phyloP scores from a whole-genome alignment of 2,888 invertebrate genomes.

The Boloria selene region DNA sequence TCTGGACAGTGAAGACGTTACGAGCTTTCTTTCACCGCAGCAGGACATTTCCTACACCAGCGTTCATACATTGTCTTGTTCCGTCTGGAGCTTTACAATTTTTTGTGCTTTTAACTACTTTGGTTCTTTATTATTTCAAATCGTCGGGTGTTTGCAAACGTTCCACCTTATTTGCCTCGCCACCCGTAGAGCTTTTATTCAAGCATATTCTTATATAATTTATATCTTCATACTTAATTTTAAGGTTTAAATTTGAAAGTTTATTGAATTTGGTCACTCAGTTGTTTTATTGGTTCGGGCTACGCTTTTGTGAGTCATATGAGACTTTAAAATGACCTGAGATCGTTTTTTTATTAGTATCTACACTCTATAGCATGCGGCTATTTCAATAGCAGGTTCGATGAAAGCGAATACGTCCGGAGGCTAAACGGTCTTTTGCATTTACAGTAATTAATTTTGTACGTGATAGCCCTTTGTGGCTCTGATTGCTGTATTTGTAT shows the following conservation, averaged over 20 bases:
- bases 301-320: slow-evolving; percentile 65
- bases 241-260: slow-evolving; percentile 43
- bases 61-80: slow-evolving; percentile 43
- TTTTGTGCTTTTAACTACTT: slow-evolving; percentile 6
- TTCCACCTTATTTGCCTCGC: slow-evolving; percentile 64
- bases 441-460: slow-evolving; percentile 19
- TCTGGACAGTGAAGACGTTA: slow-evolving; percentile 71
- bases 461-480: slow-evolving; percentile 16
- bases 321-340: slow-evolving; percentile 62
- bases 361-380: slow-evolving; percentile 50
- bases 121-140: slow-evolving; percentile 56
- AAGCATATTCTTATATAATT: slow-evolving; percentile 28
- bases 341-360: slow-evolving; percentile 52
- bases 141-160: slow-evolving; percentile 71
- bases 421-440: slow-evolving; percentile 44
- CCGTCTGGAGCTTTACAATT: slow-evolving; percentile 46
- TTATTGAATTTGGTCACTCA: slow-evolving; percentile 42
- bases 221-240: slow-evolving; percentile 6
- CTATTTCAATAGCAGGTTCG: slow-evolving; percentile 45
- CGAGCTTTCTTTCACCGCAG: slow-evolving; percentile 57
- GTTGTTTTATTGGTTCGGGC: slow-evolving; percentile 54
- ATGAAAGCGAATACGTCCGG: slow-evolving; percentile 57
- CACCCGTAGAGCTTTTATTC: slow-evolving; percentile 62
- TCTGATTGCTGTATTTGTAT: slow-evolving; percentile 13
- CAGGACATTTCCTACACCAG: slow-evolving; percentile 64